These are phyloP conservation scores for Popillia japonica DNA, from an alignment of 1,140 invertebrate genomes.

Conservation along the genomic window DNA sequence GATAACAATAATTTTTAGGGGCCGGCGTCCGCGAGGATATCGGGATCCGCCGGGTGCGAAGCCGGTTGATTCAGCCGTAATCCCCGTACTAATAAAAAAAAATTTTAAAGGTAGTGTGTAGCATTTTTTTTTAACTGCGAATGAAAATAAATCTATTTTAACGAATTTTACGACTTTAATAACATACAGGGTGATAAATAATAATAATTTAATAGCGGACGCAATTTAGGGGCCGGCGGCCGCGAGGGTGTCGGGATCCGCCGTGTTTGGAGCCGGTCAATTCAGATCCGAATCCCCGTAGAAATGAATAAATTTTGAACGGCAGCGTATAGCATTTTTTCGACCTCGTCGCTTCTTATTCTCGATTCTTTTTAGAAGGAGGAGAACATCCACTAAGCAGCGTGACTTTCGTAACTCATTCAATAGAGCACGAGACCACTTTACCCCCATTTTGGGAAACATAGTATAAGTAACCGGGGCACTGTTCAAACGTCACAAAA, in stretches of 20 bases:
- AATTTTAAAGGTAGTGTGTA: too few species aligned
- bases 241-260: too few species aligned
- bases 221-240: too few species aligned
- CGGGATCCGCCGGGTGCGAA: not conserved
- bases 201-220: too few species aligned
- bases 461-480: not conserved
- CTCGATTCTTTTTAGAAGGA: not conserved
- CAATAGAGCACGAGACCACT: not conserved
- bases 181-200: not conserved
- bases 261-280: too few species aligned
- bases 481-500: not conserved
- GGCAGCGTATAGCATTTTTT: not conserved
- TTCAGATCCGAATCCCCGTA: too few species aligned
- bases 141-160: too few species aligned
- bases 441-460: not conserved
- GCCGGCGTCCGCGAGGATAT: not conserved
- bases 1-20: not conserved
- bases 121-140: too few species aligned
- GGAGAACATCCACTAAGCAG: not conserved
- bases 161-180: too few species aligned
- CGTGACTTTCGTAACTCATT: not conserved
- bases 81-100: too few species aligned
- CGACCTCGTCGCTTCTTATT: not conserved
- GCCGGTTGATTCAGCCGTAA: too few species aligned
- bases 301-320: not conserved